phyloP scores from a whole-genome alignment of 1,140 invertebrate species.

The Lanistes nyassanus region DNA sequence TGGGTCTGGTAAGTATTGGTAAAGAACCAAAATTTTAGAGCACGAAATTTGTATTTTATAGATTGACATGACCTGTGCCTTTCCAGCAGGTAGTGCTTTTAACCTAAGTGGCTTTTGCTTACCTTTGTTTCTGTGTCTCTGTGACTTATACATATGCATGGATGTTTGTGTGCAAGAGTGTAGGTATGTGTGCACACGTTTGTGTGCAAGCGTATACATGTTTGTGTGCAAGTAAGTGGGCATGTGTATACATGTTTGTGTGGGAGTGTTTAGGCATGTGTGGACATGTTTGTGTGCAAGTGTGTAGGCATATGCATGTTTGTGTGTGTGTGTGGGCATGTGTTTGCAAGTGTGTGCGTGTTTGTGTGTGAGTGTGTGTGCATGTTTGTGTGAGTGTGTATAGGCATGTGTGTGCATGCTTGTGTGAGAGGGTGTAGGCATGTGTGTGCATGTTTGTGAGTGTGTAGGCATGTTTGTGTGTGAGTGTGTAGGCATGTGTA shows the following conservation, averaged over 20 bases:
- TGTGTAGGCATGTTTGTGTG: neutral
- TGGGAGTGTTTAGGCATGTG: neutral
- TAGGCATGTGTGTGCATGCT: neutral
- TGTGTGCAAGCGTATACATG: neutral
- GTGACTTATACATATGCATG: neutral
- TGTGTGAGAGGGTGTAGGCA: neutral
- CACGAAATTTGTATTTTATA: no score
- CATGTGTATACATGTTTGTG: constrained; percentile 6
- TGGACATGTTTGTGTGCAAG: neutral
- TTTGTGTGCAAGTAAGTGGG: constrained; percentile 6
- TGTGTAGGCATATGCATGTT: neutral
- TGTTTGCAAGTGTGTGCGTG: constrained; percentile 9
- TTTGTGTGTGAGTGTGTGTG: neutral
- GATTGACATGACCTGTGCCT: no score
- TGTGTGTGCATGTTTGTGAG: neutral
- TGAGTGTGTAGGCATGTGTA: neutral
- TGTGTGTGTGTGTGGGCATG: neutral
- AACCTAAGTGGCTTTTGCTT: no score
- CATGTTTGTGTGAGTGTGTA: neutral
- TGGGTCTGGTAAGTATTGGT: no score
- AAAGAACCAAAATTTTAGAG: no score
- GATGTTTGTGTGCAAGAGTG: neutral
- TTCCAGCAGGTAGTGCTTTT: no score
- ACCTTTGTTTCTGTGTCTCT: neutral
- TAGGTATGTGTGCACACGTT: neutral